A percentile compares a stretch with the other conserved stretches of the same genome.
Conservation (phyloP, 1,140 invertebrate species). For the Caenorhabditis brenneri region DNA sequence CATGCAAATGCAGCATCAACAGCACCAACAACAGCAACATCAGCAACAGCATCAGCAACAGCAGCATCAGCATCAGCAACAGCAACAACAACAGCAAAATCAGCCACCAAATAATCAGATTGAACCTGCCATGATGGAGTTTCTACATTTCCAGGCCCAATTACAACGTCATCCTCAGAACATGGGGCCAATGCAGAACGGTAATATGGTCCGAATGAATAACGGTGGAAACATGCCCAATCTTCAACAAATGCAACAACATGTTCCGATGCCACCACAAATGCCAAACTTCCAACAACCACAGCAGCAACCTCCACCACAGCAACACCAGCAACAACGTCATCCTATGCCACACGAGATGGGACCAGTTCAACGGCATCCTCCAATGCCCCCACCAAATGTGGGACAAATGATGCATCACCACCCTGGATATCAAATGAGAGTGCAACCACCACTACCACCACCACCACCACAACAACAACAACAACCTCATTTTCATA, state of each 20-base stretch:
- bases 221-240: neutral
- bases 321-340: neutral
- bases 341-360: neutral
- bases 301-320: neutral
- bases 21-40: neutral
- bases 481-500: neutral
- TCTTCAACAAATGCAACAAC: neutral
- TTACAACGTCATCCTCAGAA: too few relatives aligned
- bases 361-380: neutral
- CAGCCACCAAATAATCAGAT: too few relatives aligned
- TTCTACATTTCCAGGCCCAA: too few relatives aligned
- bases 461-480: neutral
- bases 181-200: too few relatives aligned
- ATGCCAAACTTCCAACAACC: neutral
- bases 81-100: too few relatives aligned
- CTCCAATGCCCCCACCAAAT: neutral
- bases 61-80: neutral
- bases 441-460: neutral
- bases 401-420: neutral
- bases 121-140: too few relatives aligned
- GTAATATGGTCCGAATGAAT: too few relatives aligned
- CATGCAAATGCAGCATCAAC: too few relatives aligned
- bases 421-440: neutral
- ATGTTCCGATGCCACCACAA: conserved; percentile 4
- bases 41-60: neutral